Evolutionary conservation across 2,113 vertebrate species (phyloP), one percentile per base, ranked within the genome.

Genomic region (Acanthochromis polyacanthus): DNA sequence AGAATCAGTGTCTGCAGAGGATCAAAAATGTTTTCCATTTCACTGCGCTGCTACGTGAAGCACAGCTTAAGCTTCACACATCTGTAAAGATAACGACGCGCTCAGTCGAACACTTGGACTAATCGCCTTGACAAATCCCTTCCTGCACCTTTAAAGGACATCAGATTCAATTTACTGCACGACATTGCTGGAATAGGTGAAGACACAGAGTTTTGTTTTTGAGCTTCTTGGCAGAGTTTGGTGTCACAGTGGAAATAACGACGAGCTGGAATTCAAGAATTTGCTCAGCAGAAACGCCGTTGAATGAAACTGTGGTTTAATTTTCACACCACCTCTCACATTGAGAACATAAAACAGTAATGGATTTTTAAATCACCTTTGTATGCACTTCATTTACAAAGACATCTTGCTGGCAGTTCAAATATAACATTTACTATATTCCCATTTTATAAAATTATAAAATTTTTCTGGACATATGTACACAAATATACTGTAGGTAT

Each of bases 361-460:
- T 51, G 55, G 56, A 57, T 88, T 80, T 87, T 87, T 9, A 75
- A 85, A 89, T 87, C 72, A 86, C 45, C 46, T 88, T 74, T 79
- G 64, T 68, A 81, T 75, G 65, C 69, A 87, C 84, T 90, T 93
- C 74, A 89, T 92, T 92, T 88, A 88, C 68, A 90, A 65, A 72
- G 72, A 87, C 74, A 74, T 79, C 46, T 75, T 58, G 28, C 72
- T 73, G 74, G 73, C 78, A 90, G 77, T 72, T 87, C 63, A 92
- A 88, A 93, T 84, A 91, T 84, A 92, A 80, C 55, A 40, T 87
- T 86, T 67, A 88, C 73, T 65, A 80, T 85, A 87, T 79, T 89
- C 87, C 74, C 58, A 91, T 89, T 91, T 93, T 92, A 91, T 85
- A 94, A 94, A 93, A 92, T 88, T 94, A 94, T 87, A 94, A 94